These are phyloP conservation scores for Ailuropoda melanoleuca DNA, from an alignment of 2,113 vertebrate species.

Conservation along the genomic window DNA sequence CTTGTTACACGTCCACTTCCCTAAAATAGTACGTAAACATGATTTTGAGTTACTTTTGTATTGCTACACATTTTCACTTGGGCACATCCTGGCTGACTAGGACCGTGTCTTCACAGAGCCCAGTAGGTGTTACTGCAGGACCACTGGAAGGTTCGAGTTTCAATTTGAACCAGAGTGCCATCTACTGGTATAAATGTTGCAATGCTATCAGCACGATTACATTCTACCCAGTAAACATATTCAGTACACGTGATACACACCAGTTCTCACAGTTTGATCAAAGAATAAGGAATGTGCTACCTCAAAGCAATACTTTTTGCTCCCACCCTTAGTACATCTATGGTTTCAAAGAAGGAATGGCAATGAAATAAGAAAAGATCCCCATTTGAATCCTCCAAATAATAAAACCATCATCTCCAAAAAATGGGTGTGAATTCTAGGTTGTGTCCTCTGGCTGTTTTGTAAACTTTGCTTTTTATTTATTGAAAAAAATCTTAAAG, in stretches of 20 bases:
- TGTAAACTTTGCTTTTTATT: not conserved
- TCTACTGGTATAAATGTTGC: constrained; percentile 73
- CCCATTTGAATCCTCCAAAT: not conserved
- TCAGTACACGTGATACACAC: not conserved
- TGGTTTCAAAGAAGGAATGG: not conserved
- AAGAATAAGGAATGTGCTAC: not conserved
- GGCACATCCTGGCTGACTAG: not conserved
- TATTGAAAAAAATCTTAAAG: not conserved
- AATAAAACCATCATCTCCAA: constrained; percentile 6
- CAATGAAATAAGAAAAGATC: not conserved
- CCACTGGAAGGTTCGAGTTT: not conserved
- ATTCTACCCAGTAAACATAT: not conserved
- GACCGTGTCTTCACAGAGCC: not conserved
- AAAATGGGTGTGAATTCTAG: not conserved
- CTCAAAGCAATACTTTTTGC: not conserved
- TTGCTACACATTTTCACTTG: not conserved
- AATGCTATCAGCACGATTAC: not conserved
- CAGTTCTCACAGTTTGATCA: not conserved
- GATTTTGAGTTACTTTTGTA: not conserved
- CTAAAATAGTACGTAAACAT: not conserved
- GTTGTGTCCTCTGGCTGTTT: not conserved
- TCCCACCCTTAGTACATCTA: not conserved
- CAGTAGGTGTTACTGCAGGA: too few species aligned
- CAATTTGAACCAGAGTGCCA: constrained; percentile 80
- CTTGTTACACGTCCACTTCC: not conserved